Evolutionary conservation across 1,140 invertebrate genomes (phyloP).

Genomic region (Andricus grossulariae): DNA sequence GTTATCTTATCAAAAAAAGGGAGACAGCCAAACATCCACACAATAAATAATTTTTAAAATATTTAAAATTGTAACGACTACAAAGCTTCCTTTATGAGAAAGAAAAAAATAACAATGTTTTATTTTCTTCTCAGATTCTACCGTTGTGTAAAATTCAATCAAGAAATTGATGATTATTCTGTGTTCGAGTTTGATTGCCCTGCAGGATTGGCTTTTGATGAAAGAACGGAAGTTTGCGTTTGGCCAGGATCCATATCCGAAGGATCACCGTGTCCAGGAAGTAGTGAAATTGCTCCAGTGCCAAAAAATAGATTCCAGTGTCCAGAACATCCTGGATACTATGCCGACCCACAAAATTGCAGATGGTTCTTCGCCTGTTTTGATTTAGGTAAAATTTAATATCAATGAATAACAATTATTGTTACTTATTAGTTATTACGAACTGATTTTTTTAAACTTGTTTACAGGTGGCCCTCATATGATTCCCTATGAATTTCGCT

Average conservation of each 20-base stretch:
- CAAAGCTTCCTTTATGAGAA: not conserved
- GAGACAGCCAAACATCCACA: too few relatives aligned
- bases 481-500: conserved; percentile 88
- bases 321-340: conserved; percentile 81
- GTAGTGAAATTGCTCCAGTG: conserved; percentile 85
- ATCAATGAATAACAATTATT: conserved; percentile 55
- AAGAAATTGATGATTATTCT: conserved; percentile 83
- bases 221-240: conserved; percentile 86
- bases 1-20: too few relatives aligned
- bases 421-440: not conserved
- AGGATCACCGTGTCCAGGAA: conserved; percentile 84
- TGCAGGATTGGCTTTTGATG: conserved; percentile 87
- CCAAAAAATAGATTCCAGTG: conserved; percentile 80
- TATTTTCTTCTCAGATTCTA: conserved; percentile 79
- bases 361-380: conserved; percentile 91
- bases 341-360: conserved; percentile 89
- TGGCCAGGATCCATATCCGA: conserved; percentile 86
- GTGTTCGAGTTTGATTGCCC: conserved; percentile 91
- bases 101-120: conserved; percentile 19
- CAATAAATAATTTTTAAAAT: too few relatives aligned
- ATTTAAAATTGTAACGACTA: too few relatives aligned
- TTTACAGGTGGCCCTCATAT: conserved; percentile 69
- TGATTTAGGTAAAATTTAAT: conserved; percentile 79
- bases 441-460: conserved; percentile 21
- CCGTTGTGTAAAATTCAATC: conserved; percentile 88